Conservation (phyloP, 2,888 invertebrate genomes). For the Athalia rosae region DNA sequence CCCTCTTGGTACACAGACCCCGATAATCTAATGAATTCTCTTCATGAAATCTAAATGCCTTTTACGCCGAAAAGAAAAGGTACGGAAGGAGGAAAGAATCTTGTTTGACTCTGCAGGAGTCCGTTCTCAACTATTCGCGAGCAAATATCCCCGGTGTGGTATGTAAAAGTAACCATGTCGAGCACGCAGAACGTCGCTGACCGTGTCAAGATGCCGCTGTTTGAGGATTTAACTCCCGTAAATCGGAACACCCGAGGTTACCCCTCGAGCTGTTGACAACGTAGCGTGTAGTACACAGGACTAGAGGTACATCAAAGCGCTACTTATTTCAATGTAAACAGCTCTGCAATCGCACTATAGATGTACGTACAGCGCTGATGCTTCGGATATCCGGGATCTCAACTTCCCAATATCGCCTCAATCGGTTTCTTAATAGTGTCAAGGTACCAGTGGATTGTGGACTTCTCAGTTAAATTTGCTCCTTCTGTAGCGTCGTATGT, state of each 20-base stretch:
- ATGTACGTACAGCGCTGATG: slow-evolving; percentile 1
- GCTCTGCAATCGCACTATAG: slow-evolving; percentile 8
- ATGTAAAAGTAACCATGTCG: not conserved
- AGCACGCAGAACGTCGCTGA: not conserved
- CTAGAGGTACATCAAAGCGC: slow-evolving; percentile 23
- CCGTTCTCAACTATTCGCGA: too few species aligned
- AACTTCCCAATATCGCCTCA: not conserved
- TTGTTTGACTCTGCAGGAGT: too few species aligned
- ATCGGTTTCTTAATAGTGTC: not conserved
- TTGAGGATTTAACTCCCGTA: slow-evolving; percentile 21
- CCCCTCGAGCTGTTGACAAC: slow-evolving; percentile 33
- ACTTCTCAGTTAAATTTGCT: too few species aligned
- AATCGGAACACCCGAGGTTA: slow-evolving; percentile 18
- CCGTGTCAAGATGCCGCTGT: not conserved
- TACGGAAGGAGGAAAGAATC: too few species aligned
- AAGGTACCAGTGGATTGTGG: too few species aligned
- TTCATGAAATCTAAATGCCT: too few species aligned
- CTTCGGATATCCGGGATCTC: slow-evolving; percentile 2
- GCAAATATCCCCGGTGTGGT: not conserved
- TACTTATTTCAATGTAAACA: slow-evolving; percentile 31
- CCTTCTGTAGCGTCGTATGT: too few species aligned
- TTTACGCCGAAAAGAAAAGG: too few species aligned
- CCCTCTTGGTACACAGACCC: too few species aligned
- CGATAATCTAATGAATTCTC: too few species aligned
- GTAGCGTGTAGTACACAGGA: slow-evolving; percentile 3